phyloP scores from a whole-genome alignment of 1,140 invertebrate species.

The Cataglyphis hispanica region DNA sequence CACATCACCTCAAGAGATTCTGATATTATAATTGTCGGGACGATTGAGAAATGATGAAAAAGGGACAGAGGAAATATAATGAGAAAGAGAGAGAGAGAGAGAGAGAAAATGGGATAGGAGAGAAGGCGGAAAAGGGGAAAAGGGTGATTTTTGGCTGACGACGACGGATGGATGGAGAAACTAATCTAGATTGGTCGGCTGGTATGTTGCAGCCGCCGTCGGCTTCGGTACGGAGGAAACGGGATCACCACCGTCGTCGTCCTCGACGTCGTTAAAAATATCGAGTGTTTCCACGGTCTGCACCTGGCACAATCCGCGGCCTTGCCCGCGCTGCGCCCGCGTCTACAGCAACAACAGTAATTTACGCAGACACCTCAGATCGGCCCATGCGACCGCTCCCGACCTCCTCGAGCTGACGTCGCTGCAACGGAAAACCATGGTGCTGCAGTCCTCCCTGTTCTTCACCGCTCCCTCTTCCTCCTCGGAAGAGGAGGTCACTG shows the following conservation, averaged over 20 bases:
- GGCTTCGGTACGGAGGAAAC: constrained; percentile 55
- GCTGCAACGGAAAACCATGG: constrained; percentile 70
- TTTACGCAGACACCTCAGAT: constrained; percentile 84
- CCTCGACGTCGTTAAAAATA: constrained; percentile 32
- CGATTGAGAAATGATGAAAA: background rate
- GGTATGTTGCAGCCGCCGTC: constrained; percentile 80
- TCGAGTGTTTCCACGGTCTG: constrained; percentile 54
- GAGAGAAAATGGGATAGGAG: background rate
- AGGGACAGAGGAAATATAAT: background rate
- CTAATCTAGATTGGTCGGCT: constrained; percentile 73
- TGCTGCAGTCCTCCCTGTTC: background rate
- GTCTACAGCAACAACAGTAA: constrained; percentile 86
- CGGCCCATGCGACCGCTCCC: constrained; percentile 80
- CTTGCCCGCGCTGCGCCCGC: constrained; percentile 83
- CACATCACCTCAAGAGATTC: constrained; percentile 47
- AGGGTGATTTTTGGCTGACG: constrained; percentile 44
- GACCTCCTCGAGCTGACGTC: constrained; percentile 79
- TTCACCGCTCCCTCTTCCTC: constrained; percentile 1
- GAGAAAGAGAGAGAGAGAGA: background rate
- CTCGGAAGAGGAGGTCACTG: background rate
- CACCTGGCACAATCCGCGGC: constrained; percentile 81
- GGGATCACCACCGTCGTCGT: constrained; percentile 24
- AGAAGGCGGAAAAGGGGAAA: constrained; percentile 15
- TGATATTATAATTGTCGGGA: constrained; percentile 21
- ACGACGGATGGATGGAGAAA: constrained; percentile 66